Evolutionary conservation across 2,888 invertebrate species (phyloP).

Genomic region (Troglohyphantes excavatus): DNA sequence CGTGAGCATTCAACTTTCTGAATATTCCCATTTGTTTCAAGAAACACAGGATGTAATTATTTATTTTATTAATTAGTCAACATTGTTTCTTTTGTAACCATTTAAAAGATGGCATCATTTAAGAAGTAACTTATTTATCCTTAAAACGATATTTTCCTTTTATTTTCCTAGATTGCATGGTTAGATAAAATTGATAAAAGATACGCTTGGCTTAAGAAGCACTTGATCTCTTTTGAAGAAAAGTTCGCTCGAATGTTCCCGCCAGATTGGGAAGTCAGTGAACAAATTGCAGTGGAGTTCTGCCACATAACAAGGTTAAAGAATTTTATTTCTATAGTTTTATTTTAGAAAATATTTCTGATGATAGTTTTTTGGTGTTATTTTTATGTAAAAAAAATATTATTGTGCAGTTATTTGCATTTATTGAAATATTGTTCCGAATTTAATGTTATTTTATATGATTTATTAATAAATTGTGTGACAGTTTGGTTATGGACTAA

Average conservation of each 20-base stretch:
- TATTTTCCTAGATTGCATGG: constrained; percentile 89
- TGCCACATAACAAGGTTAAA: constrained; percentile 86
- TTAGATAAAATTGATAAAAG: constrained; percentile 94
- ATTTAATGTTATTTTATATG: no score
- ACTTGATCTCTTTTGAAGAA: constrained; percentile 96
- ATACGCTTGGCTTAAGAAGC: constrained; percentile 95
- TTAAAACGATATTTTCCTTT: neutral
- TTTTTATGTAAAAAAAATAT: neutral
- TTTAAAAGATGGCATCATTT: neutral
- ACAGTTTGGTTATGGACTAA: no score
- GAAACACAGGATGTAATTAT: constrained; percentile 91
- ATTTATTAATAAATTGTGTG: no score
- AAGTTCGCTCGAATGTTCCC: constrained; percentile 94
- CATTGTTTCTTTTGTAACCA: no score
- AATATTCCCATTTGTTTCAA: constrained; percentile 96
- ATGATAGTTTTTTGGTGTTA: no score
- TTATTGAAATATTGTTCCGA: no score
- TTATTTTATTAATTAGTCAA: no score
- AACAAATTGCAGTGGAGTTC: constrained; percentile 94
- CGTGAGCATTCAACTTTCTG: constrained; percentile 91
- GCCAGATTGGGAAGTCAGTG: constrained; percentile 95
- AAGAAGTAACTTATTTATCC: neutral
- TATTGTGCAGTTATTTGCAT: neutral
- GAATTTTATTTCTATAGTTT: no score
- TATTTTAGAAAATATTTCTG: no score